These are phyloP conservation scores for Venusia cambrica DNA, from an alignment of 2,888 invertebrate species.

Conservation along the genomic window DNA sequence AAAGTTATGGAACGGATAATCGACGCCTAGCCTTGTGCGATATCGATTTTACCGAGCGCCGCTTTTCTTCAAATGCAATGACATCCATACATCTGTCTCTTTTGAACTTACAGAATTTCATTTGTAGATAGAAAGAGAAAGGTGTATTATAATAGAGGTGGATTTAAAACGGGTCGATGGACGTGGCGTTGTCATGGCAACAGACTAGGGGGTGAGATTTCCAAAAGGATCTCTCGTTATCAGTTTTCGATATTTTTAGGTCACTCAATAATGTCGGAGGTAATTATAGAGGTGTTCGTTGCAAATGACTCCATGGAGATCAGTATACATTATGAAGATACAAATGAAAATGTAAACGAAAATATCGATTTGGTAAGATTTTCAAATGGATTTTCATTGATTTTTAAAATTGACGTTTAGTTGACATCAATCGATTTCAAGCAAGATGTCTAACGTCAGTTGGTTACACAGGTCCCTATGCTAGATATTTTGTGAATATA, in stretches of 20 bases:
- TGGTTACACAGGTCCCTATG: constrained; percentile 5
- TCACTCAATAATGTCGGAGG: constrained; percentile 47
- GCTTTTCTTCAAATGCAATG: constrained; percentile 48
- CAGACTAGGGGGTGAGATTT: constrained; percentile 70
- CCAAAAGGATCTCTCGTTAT: constrained; percentile 60
- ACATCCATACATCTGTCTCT: constrained; percentile 37
- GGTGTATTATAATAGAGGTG: constrained; percentile 19
- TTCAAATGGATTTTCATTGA: constrained; percentile 46
- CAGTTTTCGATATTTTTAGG: constrained; percentile 71
- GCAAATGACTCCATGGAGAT: constrained; percentile 42
- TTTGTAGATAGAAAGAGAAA: constrained; percentile 40
- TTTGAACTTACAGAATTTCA: constrained; percentile 29
- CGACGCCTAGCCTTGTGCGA: constrained; percentile 81
- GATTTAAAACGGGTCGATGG: constrained; percentile 42
- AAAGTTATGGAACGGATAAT: constrained; percentile 63
- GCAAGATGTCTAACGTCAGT: not conserved
- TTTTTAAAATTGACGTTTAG: constrained; percentile 3
- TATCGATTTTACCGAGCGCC: constrained; percentile 76
- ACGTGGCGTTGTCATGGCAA: constrained; percentile 63
- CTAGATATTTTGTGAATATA: constrained; percentile 4
- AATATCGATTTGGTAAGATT: constrained; percentile 58
- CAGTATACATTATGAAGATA: constrained; percentile 33
- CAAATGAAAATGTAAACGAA: constrained; percentile 38
- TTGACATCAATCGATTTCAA: constrained; percentile 1
- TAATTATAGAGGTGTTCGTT: constrained; percentile 48